Evolutionary conservation across 2,888 invertebrate genomes (phyloP).

Genomic region (Gari tellinella): DNA sequence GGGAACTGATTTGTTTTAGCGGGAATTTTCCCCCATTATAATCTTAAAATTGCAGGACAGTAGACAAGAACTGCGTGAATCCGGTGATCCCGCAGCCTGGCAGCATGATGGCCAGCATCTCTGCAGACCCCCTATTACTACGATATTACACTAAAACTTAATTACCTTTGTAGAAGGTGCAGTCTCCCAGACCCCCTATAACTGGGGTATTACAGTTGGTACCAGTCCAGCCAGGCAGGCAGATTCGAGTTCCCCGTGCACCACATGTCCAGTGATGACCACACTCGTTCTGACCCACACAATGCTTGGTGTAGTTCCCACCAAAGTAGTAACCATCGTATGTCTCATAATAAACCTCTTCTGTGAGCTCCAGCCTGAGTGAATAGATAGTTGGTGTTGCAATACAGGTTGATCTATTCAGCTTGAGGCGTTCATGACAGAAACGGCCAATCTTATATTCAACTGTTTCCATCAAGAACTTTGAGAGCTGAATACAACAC

Average conservation of each 20-base stretch:
- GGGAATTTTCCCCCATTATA: too few species aligned
- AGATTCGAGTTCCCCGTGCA: slow-evolving; percentile 93
- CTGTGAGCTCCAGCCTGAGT: neutral
- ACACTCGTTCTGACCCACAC: slow-evolving; percentile 36
- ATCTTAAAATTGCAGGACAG: too few species aligned
- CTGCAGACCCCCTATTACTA: neutral
- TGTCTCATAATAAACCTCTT: too few species aligned
- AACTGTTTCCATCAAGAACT: too few species aligned
- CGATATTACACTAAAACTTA: too few species aligned
- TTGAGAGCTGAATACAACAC: too few species aligned
- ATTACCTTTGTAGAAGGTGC: slow-evolving; percentile 61
- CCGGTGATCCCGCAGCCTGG: too few species aligned
- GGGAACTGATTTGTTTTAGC: too few species aligned
- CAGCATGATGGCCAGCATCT: neutral
- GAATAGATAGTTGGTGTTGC: neutral
- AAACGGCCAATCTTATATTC: too few species aligned
- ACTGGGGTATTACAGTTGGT: slow-evolving; percentile 90
- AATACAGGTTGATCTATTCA: too few species aligned
- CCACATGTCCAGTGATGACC: slow-evolving; percentile 43
- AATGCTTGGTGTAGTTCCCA: slow-evolving; percentile 6
- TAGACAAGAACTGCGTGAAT: too few species aligned
- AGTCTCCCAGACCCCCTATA: slow-evolving; percentile 56
- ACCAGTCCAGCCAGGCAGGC: slow-evolving; percentile 96
- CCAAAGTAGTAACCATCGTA: neutral
- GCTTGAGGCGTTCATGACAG: too few species aligned